These are phyloP conservation scores for Apolygus lucorum DNA, from an alignment of 1,140 invertebrate species.

Conservation along the genomic window DNA sequence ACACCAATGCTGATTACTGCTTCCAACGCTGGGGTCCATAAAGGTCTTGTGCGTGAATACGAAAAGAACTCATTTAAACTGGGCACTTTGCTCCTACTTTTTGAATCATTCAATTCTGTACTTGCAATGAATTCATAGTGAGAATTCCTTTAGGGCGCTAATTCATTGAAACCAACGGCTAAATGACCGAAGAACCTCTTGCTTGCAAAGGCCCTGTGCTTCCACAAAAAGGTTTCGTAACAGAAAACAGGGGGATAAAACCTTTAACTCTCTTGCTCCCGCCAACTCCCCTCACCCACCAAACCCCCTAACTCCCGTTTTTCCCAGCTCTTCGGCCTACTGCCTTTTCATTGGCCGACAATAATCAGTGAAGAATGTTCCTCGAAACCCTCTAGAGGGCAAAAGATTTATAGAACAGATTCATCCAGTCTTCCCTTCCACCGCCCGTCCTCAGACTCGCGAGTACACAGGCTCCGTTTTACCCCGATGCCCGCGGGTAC, in stretches of 20 bases:
- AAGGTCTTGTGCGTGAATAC: too few relatives aligned
- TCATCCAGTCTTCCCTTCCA: background rate
- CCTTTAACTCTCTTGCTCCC: background rate
- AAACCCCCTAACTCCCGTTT: background rate
- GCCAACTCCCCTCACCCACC: background rate
- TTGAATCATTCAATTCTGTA: too few relatives aligned
- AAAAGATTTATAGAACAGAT: constrained; percentile 13
- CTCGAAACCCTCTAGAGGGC: background rate
- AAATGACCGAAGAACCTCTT: background rate
- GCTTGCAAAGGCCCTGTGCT: background rate
- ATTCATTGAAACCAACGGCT: background rate
- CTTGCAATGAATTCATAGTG: too few relatives aligned
- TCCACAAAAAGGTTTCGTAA: background rate
- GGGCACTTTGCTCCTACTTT: too few relatives aligned
- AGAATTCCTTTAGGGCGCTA: background rate
- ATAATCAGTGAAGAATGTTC: constrained; percentile 16
- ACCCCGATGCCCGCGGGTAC: too few relatives aligned
- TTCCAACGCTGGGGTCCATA: too few relatives aligned
- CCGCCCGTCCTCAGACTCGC: too few relatives aligned
- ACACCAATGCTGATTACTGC: too few relatives aligned
- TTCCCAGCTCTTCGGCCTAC: background rate
- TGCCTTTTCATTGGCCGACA: constrained; percentile 11
- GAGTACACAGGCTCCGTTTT: too few relatives aligned
- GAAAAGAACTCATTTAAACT: too few relatives aligned
- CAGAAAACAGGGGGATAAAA: background rate